Evolutionary conservation across 2,888 invertebrate species (phyloP).

Genomic region (Oligia fasciuncula): DNA sequence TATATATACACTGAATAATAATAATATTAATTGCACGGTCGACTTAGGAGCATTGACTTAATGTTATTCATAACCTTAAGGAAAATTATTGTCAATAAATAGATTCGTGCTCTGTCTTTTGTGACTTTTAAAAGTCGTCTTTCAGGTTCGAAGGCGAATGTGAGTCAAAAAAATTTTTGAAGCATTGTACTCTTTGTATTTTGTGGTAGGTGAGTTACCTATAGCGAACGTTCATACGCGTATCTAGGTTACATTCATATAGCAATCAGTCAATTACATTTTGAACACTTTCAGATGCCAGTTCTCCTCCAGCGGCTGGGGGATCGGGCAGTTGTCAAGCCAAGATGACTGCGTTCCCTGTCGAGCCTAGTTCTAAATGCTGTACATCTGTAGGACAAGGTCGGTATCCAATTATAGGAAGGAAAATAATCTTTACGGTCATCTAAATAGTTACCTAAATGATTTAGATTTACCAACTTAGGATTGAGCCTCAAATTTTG

Average conservation of each 20-base stretch:
- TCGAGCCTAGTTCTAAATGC: slow-evolving; percentile 14
- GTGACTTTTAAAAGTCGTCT: background rate
- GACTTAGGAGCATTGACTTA: background rate
- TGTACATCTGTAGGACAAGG: background rate
- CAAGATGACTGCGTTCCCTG: slow-evolving; percentile 18
- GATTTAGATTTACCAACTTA: background rate
- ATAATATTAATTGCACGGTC: background rate
- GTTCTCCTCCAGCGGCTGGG: background rate
- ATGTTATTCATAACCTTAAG: background rate
- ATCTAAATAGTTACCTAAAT: background rate
- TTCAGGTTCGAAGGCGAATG: no score
- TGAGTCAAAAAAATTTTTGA: background rate
- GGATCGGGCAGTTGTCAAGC: slow-evolving; percentile 11
- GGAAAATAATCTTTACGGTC: background rate
- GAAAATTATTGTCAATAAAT: background rate
- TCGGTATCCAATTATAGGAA: slow-evolving; percentile 1
- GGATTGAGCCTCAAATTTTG: background rate
- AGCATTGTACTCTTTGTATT: background rate
- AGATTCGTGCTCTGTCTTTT: background rate
- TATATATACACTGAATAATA: background rate
- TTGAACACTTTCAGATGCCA: slow-evolving; percentile 21
- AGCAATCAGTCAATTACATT: background rate
- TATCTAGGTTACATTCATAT: no score
- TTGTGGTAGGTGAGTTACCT: background rate
- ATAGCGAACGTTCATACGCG: background rate